These are phyloP conservation scores for Aspidapion aeneum DNA, from an alignment of 2,888 invertebrate genomes.

Conservation along the genomic window DNA sequence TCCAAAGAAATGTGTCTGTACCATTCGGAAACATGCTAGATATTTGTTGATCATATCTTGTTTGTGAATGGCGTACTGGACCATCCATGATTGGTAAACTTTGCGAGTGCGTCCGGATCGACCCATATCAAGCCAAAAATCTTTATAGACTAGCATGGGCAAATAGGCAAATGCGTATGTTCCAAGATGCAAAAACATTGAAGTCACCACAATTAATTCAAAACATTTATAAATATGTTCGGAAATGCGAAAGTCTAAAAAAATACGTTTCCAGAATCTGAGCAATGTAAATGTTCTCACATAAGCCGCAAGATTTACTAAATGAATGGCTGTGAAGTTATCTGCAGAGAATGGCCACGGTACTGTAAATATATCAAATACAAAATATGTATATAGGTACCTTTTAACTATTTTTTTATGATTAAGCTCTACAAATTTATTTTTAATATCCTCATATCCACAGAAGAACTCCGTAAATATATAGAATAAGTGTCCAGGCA, in stretches of 20 bases:
- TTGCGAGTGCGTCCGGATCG: not conserved
- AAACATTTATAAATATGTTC: not conserved
- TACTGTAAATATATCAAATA: conserved; percentile 5
- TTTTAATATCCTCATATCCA: conserved; percentile 4
- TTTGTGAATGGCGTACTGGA: not conserved
- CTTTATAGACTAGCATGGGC: not conserved
- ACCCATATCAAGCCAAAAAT: not conserved
- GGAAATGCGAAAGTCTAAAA: conserved; percentile 5
- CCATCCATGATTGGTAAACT: not conserved
- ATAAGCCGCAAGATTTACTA: not conserved
- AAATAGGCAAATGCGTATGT: not conserved
- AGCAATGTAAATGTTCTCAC: not conserved
- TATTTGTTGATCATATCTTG: not conserved
- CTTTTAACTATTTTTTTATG: conserved; percentile 13
- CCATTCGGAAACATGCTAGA: not conserved
- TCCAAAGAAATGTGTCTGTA: conserved; percentile 1
- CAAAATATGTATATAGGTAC: conserved; percentile 12
- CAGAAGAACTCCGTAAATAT: conserved; percentile 9
- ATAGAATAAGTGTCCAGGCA: conserved; percentile 2
- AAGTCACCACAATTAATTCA: not conserved
- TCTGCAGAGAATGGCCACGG: not conserved
- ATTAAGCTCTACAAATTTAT: conserved; percentile 8
- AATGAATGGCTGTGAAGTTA: not conserved
- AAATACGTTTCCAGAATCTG: conserved; percentile 6
- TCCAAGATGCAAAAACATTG: not conserved